A percentile compares a stretch with the other conserved stretches of the same genome.
Conservation (phyloP, 2,113 vertebrate genomes). For the Vicugna pacos region DNA sequence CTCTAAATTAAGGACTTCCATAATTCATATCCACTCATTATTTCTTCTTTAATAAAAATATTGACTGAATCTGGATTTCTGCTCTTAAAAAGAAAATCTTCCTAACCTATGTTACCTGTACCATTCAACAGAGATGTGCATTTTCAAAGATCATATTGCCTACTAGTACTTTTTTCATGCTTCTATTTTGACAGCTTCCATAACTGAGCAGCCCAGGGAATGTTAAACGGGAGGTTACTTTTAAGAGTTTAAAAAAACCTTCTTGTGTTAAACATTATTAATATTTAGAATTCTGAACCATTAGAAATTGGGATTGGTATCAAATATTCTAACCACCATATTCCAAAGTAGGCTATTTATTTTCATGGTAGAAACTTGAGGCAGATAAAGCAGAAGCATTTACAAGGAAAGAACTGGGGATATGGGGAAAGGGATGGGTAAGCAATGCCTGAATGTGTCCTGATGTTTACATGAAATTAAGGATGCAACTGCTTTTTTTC, state of each 20-base stretch:
- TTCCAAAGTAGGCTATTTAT: background rate
- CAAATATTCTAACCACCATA: background rate
- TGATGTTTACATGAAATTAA: background rate
- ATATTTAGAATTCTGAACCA: background rate
- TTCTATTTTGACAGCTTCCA: background rate
- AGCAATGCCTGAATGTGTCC: background rate
- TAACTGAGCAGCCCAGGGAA: background rate
- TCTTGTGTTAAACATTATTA: background rate
- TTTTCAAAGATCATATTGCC: background rate
- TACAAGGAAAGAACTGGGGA: background rate
- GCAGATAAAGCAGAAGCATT: background rate
- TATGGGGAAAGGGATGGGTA: background rate
- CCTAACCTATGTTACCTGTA: background rate
- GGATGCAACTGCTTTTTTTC: background rate
- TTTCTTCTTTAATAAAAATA: background rate
- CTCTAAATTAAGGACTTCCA: background rate
- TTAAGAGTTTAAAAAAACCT: background rate
- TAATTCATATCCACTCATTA: background rate
- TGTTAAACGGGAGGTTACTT: background rate
- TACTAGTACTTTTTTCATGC: background rate
- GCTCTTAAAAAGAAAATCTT: background rate
- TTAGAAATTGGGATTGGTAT: background rate
- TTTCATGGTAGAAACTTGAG: background rate
- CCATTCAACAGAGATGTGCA: background rate
- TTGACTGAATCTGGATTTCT: background rate